Base-by-base conservation (phyloP, 23 tunicate genomes). In the Halocynthia roretzi region DNA sequence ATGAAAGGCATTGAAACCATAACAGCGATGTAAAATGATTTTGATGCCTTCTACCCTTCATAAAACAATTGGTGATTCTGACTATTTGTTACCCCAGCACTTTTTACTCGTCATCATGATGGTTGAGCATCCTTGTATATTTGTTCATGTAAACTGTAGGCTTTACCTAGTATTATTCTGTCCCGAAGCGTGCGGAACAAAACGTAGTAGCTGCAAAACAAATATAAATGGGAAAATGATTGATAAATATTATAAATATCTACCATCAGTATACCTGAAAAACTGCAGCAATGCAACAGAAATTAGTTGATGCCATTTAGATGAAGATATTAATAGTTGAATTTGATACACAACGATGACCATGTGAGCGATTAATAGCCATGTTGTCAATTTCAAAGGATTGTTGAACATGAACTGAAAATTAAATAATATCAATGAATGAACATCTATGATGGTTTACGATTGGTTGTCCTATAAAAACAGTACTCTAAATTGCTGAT, bases 281-380 rank as follows among this genome's bases (percentile, higher is more conserved):
- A 90, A 90, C 81, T 85, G 97, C 71, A 90, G 71, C 61, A 90
- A 76, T 1, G 97, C 97, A 5, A 84, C 86, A 8, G 81, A 78
- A 8, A 90, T 81, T n/a, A 85, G 56, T 9, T 78, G 86, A 70
- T 90, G 90, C 97, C 97, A 90, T 7, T 77, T 63, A 48, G 77
- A 72, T 31, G 88, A 80, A 75, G 82, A 83, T 20, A 89, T 14
- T 6, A 89, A 57, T 17, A 89, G 55, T 69, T 89, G 68, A 8
- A 89, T 83, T 80, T 89, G 96, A 75, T 68, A 80, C 10, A 80
- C 74, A 56, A 80, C 81, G n/a, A 80, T 80, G 5, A 68, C 40
- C 75, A 80, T 52, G 54, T 84, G 83, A 14, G 68, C 18, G 18
- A 61, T 82, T 22, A 89, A 66, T 50, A 71, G 68, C 85, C 88